Evolutionary conservation across 2,888 invertebrate species (phyloP).

Genomic region (Agrotis clavis): DNA sequence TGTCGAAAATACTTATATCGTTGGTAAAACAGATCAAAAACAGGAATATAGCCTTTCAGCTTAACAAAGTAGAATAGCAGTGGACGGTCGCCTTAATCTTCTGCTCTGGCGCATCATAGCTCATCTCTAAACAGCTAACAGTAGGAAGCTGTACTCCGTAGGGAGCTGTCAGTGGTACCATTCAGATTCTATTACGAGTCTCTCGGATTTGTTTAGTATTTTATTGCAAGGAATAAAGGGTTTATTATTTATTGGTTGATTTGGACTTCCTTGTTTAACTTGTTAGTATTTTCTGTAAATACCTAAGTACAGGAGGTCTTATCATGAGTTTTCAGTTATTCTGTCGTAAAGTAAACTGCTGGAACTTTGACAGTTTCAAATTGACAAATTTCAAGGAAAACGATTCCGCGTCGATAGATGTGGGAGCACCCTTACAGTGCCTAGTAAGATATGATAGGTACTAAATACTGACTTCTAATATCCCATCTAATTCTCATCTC

Average conservation of each 20-base stretch:
- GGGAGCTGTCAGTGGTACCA: conserved; percentile 48
- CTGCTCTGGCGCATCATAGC: conserved; percentile 36
- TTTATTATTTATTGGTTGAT: conserved; percentile 31
- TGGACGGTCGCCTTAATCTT: neutral
- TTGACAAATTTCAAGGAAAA: too few relatives aligned
- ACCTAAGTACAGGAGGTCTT: too few relatives aligned
- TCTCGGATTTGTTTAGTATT: conserved; percentile 44
- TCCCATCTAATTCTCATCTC: conserved; percentile 7
- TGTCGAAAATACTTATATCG: too few relatives aligned
- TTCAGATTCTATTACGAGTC: conserved; percentile 51
- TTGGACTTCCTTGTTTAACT: conserved; percentile 18
- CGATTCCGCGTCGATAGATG: too few relatives aligned
- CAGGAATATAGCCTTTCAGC: too few relatives aligned
- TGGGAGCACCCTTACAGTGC: too few relatives aligned
- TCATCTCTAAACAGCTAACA: conserved; percentile 53
- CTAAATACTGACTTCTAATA: neutral
- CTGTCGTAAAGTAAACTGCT: too few relatives aligned
- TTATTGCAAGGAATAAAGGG: conserved; percentile 37
- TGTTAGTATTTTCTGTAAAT: neutral
- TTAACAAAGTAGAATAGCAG: neutral
- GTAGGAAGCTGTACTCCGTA: conserved; percentile 47
- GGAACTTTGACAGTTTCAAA: too few relatives aligned
- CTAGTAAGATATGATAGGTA: too few relatives aligned
- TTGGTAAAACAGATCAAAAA: too few relatives aligned
- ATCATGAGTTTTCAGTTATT: too few relatives aligned